Conservation (phyloP, 1,140 invertebrate genomes). For the Dufourea novaeangliae region DNA sequence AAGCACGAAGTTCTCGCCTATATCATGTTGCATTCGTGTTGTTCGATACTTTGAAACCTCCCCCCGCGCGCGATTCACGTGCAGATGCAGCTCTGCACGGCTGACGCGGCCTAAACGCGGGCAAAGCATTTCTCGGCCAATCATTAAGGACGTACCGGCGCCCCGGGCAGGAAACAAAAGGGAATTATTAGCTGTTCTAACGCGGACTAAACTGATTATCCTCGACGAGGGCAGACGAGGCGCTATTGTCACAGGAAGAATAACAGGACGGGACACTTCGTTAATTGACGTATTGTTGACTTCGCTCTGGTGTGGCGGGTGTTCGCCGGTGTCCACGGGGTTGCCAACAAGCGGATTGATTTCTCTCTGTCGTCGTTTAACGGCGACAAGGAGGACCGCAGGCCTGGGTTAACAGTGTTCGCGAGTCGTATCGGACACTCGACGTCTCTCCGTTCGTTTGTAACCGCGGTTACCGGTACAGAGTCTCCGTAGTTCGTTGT, state of each 20-base stretch:
- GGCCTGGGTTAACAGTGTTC: background rate
- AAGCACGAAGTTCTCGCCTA: too few relatives aligned
- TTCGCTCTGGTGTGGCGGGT: conserved; percentile 34
- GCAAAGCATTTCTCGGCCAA: conserved; percentile 31
- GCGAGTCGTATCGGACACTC: conserved; percentile 25
- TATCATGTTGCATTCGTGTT: too few relatives aligned
- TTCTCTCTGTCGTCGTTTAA: conserved; percentile 57
- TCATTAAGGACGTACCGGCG: conserved; percentile 60
- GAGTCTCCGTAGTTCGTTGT: conserved; percentile 7
- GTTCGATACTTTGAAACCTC: too few relatives aligned
- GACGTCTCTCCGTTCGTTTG: background rate
- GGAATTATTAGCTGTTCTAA: conserved; percentile 71
- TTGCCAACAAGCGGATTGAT: conserved; percentile 68
- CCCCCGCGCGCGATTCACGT: background rate
- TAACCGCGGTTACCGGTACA: background rate
- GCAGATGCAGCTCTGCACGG: background rate
- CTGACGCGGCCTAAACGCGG: conserved; percentile 45
- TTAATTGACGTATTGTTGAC: conserved; percentile 71
- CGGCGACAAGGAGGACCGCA: conserved; percentile 1
- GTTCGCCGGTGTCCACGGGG: conserved; percentile 22
- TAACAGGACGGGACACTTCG: conserved; percentile 65
- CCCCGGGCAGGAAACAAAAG: conserved; percentile 61
- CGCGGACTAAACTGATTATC: conserved; percentile 69
- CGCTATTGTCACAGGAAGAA: conserved; percentile 64
- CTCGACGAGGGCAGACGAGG: conserved; percentile 63